phyloP scores from a whole-genome alignment of 2,113 vertebrate genomes.

The Nettapus auritus region DNA sequence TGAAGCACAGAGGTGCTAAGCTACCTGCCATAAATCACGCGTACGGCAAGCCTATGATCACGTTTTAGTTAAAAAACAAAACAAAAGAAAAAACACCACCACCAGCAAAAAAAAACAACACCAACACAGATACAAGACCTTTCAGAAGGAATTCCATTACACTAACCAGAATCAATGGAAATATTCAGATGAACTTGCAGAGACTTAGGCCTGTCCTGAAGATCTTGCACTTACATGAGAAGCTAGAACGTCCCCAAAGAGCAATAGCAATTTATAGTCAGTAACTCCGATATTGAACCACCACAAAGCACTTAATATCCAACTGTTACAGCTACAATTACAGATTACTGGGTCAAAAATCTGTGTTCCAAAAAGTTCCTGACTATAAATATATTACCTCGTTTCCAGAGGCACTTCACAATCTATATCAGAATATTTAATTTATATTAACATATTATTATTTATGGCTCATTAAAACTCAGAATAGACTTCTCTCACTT shows the following conservation, averaged over 20 bases:
- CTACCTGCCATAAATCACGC: not conserved
- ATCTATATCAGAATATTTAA: not conserved
- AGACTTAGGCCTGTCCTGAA: not conserved
- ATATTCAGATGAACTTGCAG: not conserved
- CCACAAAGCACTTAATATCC: constrained; percentile 25
- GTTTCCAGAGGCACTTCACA: not conserved
- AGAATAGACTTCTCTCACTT: not conserved
- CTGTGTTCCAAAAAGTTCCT: not conserved
- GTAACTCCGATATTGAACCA: constrained; percentile 36
- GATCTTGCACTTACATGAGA: not conserved
- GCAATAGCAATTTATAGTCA: constrained; percentile 13
- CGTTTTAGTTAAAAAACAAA: fast-evolving
- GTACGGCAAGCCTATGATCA: fast-evolving
- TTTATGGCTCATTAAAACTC: not conserved
- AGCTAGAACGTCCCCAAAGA: constrained; percentile 1
- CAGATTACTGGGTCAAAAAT: constrained; percentile 2
- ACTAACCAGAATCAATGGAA: not conserved
- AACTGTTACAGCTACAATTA: not conserved
- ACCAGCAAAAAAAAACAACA: not conserved
- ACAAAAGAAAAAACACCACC: no score
- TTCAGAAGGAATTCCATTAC: not conserved
- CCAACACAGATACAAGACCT: not conserved
- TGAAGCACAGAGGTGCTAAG: not conserved
- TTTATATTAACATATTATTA: not conserved
- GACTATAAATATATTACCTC: not conserved